Percentiles rank a stretch among this genome's conserved stretches.
Conservation (phyloP, 2,888 invertebrate genomes). For the Eupithecia insigniata region DNA sequence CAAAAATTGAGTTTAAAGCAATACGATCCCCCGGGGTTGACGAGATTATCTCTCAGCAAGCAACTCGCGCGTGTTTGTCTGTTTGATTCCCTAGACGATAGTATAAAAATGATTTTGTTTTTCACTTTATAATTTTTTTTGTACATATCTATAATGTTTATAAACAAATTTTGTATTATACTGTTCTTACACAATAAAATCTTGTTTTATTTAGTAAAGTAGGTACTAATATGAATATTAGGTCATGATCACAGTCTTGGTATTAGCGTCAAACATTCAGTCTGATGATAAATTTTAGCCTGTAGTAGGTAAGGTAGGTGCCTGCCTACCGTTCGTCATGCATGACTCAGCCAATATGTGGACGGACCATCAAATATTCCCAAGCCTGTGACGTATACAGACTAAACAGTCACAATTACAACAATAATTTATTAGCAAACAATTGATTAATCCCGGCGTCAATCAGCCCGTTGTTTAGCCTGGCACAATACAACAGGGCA, state of each 20-base stretch:
- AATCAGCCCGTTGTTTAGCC: not conserved
- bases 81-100: too few species aligned
- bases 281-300: not conserved
- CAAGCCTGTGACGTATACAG: not conserved
- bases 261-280: not conserved
- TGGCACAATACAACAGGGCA: slow-evolving; percentile 8
- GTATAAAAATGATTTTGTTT: too few species aligned
- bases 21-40: too few species aligned
- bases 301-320: not conserved
- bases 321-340: not conserved
- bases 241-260: not conserved
- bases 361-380: not conserved
- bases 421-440: slow-evolving; percentile 4
- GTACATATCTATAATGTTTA: too few species aligned
- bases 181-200: too few species aligned
- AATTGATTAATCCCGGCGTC: not conserved
- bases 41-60: too few species aligned
- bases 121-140: too few species aligned
- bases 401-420: not conserved
- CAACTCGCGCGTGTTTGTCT: too few species aligned
- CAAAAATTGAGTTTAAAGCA: too few species aligned
- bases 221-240: not conserved
- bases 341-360: not conserved
- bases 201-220: too few species aligned
- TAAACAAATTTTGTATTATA: too few species aligned